These are phyloP conservation scores for Oreochromis aureus DNA, from an alignment of 2,113 vertebrate genomes.

Conservation along the genomic window DNA sequence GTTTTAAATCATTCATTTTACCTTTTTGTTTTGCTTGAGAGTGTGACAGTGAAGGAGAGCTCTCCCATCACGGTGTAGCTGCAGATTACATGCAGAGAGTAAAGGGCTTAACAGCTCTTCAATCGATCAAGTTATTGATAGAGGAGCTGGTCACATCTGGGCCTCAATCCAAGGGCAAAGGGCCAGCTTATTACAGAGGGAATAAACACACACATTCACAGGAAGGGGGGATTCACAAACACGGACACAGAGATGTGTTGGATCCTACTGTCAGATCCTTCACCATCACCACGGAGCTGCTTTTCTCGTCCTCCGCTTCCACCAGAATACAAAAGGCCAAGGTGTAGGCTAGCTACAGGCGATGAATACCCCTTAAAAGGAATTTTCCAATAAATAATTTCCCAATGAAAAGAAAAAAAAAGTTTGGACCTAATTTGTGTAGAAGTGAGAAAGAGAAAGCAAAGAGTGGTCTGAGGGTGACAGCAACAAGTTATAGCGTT, in stretches of 20 bases:
- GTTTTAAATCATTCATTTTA: neutral
- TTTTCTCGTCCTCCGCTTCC: neutral
- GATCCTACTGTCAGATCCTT: neutral
- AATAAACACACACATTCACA: neutral
- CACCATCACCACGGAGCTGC: neutral
- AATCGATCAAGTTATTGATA: constrained; percentile 39
- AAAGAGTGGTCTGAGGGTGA: neutral
- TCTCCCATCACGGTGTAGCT: neutral
- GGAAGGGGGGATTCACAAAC: neutral
- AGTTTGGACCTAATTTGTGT: neutral
- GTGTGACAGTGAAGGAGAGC: neutral
- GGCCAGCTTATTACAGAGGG: constrained; percentile 30
- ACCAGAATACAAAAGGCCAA: constrained; percentile 1
- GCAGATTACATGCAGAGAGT: neutral
- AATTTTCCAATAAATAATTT: constrained; percentile 34
- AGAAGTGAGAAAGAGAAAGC: neutral
- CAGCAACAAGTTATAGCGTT: neutral
- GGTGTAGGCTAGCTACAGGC: neutral
- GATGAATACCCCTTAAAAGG: constrained; percentile 30
- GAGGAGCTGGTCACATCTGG: constrained; percentile 49
- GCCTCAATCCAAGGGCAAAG: constrained; percentile 6
- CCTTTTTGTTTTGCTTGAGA: neutral
- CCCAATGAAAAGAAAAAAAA: neutral
- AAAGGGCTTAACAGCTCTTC: neutral
- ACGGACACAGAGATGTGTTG: neutral